A percentile compares a stretch with the other conserved stretches of the same genome.
Evolutionary conservation across 2,113 vertebrate species (phyloP).

Genomic region (Petrocephalus zakoni): DNA sequence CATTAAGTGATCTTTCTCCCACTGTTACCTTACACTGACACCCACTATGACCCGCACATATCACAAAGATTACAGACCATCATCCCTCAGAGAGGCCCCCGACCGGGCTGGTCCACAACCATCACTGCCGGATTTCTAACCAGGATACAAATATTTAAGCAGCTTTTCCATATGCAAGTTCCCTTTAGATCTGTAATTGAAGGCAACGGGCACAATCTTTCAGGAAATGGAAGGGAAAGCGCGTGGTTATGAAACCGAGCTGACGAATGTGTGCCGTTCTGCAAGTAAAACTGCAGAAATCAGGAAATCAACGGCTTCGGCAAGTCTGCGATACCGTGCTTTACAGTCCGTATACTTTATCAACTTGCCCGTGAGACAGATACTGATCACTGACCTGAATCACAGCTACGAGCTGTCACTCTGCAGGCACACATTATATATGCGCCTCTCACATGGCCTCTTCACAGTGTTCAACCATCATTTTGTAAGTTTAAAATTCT

Average conservation of each 20-base stretch:
- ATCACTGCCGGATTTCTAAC: conserved; percentile 53
- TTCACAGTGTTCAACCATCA: neutral
- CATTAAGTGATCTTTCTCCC: neutral
- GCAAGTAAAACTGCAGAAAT: conserved; percentile 42
- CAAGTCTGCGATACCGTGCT: conserved; percentile 29
- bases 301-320: conserved; percentile 39
- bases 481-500: neutral
- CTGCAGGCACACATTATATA: neutral
- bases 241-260: conserved; percentile 50
- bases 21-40: neutral
- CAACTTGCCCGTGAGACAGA: conserved; percentile 20
- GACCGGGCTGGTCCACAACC: conserved; percentile 47
- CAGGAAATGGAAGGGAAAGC: conserved; percentile 5
- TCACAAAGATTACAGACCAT: neutral
- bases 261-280: conserved; percentile 51
- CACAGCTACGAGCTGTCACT: neutral
- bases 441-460: neutral
- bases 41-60: neutral
- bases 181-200: conserved; percentile 46
- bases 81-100: conserved; percentile 38
- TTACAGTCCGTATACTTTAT: conserved; percentile 39
- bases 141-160: conserved; percentile 55
- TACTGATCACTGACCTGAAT: conserved; percentile 34
- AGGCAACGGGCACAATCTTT: conserved; percentile 48
- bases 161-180: conserved; percentile 52